These are phyloP conservation scores for Torymus tubicola DNA, from an alignment of 2,888 invertebrate genomes.

Conservation along the genomic window DNA sequence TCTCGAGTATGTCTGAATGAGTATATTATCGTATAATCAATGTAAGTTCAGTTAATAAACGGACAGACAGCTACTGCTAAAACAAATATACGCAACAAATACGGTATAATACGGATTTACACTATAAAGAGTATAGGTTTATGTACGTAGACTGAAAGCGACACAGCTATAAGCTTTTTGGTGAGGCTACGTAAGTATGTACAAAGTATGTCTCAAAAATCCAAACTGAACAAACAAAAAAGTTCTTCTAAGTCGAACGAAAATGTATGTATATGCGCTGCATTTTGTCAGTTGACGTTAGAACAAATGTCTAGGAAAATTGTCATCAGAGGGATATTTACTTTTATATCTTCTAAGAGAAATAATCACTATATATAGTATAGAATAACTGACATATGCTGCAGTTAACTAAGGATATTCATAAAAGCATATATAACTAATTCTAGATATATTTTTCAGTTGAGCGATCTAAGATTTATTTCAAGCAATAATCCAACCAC, in stretches of 20 bases:
- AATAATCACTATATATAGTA: too few relatives aligned
- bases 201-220: slow-evolving; percentile 42
- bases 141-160: slow-evolving; percentile 72
- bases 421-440: not conserved
- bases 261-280: slow-evolving; percentile 18
- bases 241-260: slow-evolving; percentile 5
- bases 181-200: slow-evolving; percentile 66
- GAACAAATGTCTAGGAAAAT: slow-evolving; percentile 32
- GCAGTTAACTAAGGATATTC: not conserved
- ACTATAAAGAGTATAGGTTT: slow-evolving; percentile 63
- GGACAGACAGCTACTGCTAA: slow-evolving; percentile 72
- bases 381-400: too few relatives aligned
- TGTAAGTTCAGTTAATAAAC: slow-evolving; percentile 59
- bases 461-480: not conserved
- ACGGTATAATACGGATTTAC: slow-evolving; percentile 62
- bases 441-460: not conserved
- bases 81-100: slow-evolving; percentile 65
- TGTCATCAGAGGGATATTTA: not conserved
- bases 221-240: not conserved
- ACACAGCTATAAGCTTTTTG: slow-evolving; percentile 72
- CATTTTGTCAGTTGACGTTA: not conserved
- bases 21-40: slow-evolving; percentile 61
- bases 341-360: too few relatives aligned
- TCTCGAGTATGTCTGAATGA: slow-evolving; percentile 46
- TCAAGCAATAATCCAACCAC: slow-evolving; percentile 6